Percentiles rank a stretch among this genome's conserved stretches.
phyloP scores from a whole-genome alignment of 2,113 vertebrate genomes.

The Phrynosoma platyrhinos region DNA sequence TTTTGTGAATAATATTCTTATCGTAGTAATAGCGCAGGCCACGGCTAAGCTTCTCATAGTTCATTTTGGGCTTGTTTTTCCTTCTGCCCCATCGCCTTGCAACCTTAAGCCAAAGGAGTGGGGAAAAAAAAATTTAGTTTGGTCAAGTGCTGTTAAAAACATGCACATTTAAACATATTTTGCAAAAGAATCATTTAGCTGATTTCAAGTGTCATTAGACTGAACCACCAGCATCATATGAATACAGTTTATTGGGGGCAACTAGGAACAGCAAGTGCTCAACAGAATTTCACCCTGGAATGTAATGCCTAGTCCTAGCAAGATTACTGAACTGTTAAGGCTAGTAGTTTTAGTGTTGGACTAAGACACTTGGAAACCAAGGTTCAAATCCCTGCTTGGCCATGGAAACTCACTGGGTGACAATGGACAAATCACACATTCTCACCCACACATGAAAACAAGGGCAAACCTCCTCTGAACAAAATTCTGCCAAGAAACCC shows the following conservation, averaged over 20 bases:
- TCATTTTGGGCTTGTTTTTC: slow-evolving; percentile 95
- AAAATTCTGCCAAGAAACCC: too few species aligned
- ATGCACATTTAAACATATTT: neutral
- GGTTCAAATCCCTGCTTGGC: too few species aligned
- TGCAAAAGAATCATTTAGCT: neutral
- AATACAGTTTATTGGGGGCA: neutral
- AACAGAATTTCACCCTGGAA: too few species aligned
- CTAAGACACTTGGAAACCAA: too few species aligned
- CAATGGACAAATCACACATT: too few species aligned
- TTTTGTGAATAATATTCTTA: slow-evolving; percentile 95
- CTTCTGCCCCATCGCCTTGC: slow-evolving; percentile 89
- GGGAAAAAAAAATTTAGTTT: rapidly evolving
- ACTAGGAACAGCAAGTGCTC: neutral
- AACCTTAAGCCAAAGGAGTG: slow-evolving; percentile 73
- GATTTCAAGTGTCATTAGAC: neutral
- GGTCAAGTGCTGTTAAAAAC: neutral
- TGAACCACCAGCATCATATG: rapidly evolving
- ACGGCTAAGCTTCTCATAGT: slow-evolving; percentile 92
- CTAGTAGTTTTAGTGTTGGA: too few species aligned
- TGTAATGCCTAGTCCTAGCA: too few species aligned
- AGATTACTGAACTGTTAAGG: too few species aligned
- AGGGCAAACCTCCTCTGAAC: too few species aligned
- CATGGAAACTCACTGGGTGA: too few species aligned
- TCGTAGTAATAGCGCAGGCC: slow-evolving; percentile 91
- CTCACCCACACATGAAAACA: too few species aligned